Base-by-base conservation (phyloP, 2,113 vertebrate genomes). In the Hemichromis elongatus region DNA sequence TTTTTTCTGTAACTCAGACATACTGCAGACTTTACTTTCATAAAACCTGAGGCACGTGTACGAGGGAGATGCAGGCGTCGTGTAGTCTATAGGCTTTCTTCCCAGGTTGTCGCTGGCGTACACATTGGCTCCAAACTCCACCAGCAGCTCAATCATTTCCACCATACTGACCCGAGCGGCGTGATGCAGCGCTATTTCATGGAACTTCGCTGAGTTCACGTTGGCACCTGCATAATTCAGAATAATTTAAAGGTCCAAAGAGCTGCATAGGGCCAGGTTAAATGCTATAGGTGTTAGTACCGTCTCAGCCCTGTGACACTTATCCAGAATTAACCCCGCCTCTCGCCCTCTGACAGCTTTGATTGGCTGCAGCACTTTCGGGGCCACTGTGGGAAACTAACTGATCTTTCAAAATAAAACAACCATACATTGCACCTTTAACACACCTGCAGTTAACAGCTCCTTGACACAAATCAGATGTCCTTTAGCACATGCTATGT, bases 151-250 rank as follows among this genome's bases (percentile, higher is more conserved):
- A 1, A 98, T 96, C 90, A 98, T 92, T 30, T 97, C 97, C 0
- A 91, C 94, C 0, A 95, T 96, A n/a, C 94, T 93, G 26, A 93
- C 96, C 45, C 97, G 97, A 2, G 98, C 98, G 0, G 98, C 97
- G 0, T 98, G 97, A 80, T 99, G 98, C 12, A 99, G 92, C 0
- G 98, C 97, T 0, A 97, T 98, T 95, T 98, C 97, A 0, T 99
- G 97, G 37, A 99, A 97, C 80, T 97, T 98, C 1, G 96, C 94
- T 0, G 97, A 97, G 0, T 99, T 99, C 92, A 99, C 98, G 0
- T 96, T 96, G 79, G 98, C 97, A 40, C 98, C 98, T 98, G 88
- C 19, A 57, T 52, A 70, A 30, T 26, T 45, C 9, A 54, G 2
- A 82, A 3, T 7, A 77, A 19, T 26, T 13, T 14, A 63, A 37